These are phyloP conservation scores for Pseudochirops cupreus DNA, from an alignment of 2,797 vertebrate genomes.

Conservation along the genomic window DNA sequence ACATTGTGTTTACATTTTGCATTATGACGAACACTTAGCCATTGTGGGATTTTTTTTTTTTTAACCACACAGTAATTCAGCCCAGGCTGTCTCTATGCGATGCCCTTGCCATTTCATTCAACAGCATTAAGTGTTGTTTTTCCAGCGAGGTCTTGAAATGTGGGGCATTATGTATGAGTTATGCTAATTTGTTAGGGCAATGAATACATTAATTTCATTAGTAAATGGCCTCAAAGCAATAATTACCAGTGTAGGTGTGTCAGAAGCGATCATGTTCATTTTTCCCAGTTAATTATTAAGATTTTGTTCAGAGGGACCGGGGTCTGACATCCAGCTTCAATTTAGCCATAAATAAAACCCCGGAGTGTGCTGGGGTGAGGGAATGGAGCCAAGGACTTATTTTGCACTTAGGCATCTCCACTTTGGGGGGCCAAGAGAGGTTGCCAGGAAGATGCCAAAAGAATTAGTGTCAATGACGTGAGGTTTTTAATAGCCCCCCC, in stretches of 20 bases:
- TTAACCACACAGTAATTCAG: slow-evolving; percentile 85
- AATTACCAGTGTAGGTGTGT: slow-evolving; percentile 99
- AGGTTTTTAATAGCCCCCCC: slow-evolving; percentile 77
- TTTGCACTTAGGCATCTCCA: slow-evolving; percentile 77
- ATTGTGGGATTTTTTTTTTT: slow-evolving; percentile 86
- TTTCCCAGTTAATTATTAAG: slow-evolving; percentile 99
- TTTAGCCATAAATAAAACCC: slow-evolving; percentile 92
- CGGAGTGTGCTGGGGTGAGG: slow-evolving; percentile 86
- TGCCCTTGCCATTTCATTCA: slow-evolving; percentile 88
- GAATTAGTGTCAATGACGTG: slow-evolving; percentile 84
- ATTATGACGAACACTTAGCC: slow-evolving; percentile 88
- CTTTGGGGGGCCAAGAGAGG: slow-evolving; percentile 80
- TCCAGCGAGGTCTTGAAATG: slow-evolving; percentile 92
- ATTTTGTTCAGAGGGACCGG: slow-evolving; percentile 96
- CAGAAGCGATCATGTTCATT: slow-evolving; percentile 99
- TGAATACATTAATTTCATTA: slow-evolving; percentile 99
- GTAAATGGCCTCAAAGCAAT: slow-evolving; percentile 99
- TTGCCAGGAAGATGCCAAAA: slow-evolving; percentile 86
- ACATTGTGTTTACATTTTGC: slow-evolving; percentile 85
- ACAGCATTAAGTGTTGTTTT: slow-evolving; percentile 87
- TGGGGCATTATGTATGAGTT: slow-evolving; percentile 99
- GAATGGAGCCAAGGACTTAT: slow-evolving; percentile 87
- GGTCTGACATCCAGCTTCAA: slow-evolving; percentile 93
- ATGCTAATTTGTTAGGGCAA: slow-evolving; percentile 99
- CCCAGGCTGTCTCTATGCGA: slow-evolving; percentile 84